These are phyloP conservation scores for Balaenoptera acutorostrata DNA, from an alignment of 2,113 vertebrate genomes.

Conservation along the genomic window DNA sequence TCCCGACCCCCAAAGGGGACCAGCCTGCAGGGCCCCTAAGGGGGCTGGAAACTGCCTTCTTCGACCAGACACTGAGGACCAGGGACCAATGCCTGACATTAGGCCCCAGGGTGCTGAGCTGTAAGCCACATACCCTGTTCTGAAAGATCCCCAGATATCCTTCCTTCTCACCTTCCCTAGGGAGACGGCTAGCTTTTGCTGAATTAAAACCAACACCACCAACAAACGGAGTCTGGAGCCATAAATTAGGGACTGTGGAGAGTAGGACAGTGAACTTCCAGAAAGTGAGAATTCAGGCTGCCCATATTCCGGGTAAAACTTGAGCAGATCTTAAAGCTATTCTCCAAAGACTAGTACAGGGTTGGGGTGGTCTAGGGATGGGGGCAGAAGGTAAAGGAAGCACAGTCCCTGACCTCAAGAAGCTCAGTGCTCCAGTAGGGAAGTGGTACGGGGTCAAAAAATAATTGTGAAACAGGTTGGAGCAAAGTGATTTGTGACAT, in stretches of 20 bases:
- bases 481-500: neutral
- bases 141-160: slow-evolving; percentile 61
- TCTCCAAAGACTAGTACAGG: neutral
- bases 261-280: neutral
- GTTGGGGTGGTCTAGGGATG: too few species aligned
- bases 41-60: slow-evolving; percentile 29
- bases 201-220: slow-evolving; percentile 48
- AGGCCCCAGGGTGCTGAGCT: slow-evolving; percentile 25
- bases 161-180: slow-evolving; percentile 38
- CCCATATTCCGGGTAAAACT: neutral
- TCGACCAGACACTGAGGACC: neutral
- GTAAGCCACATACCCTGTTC: slow-evolving; percentile 14
- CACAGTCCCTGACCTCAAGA: neutral
- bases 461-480: neutral
- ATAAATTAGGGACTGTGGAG: slow-evolving; percentile 35
- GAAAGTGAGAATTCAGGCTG: neutral
- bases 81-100: neutral
- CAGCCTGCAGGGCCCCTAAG: slow-evolving; percentile 34
- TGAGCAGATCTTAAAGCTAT: neutral
- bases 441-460: neutral
- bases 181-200: slow-evolving; percentile 44
- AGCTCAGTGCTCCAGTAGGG: neutral
- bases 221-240: slow-evolving; percentile 42
- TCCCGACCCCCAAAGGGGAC: slow-evolving; percentile 67
- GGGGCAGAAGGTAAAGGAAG: neutral